Evolutionary conservation across 2,888 invertebrate genomes (phyloP).

Genomic region (Xestia xanthographa): DNA sequence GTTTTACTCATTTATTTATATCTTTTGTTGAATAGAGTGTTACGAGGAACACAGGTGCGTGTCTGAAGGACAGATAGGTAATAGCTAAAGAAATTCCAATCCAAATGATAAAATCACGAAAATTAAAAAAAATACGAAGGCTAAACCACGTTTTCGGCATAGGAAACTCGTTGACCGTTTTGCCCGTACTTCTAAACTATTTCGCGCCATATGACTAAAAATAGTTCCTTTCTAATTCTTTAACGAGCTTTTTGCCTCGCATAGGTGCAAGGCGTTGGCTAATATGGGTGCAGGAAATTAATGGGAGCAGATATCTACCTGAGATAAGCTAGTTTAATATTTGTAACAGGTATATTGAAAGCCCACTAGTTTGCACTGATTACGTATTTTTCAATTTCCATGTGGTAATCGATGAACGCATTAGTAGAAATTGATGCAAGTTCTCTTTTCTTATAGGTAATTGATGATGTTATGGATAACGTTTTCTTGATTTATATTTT

Average conservation of each 20-base stretch:
- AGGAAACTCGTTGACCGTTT: constrained; percentile 42
- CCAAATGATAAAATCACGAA: neutral
- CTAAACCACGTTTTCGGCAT: neutral
- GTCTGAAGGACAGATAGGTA: neutral
- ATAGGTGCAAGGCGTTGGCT: constrained; percentile 66
- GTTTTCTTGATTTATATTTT: neutral
- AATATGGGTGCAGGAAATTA: constrained; percentile 67
- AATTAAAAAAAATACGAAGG: neutral
- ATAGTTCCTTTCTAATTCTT: constrained; percentile 64
- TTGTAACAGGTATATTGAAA: constrained; percentile 32
- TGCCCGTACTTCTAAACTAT: constrained; percentile 38
- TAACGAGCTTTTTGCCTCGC: constrained; percentile 65
- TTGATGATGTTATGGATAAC: neutral
- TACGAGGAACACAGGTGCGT: no score
- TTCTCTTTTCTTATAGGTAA: neutral
- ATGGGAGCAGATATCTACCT: constrained; percentile 55
- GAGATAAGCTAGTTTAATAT: constrained; percentile 26
- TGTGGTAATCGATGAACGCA: constrained; percentile 19
- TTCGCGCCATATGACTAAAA: constrained; percentile 52
- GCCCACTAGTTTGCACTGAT: constrained; percentile 19
- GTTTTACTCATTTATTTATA: neutral
- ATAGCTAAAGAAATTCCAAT: neutral
- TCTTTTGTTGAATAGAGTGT: neutral
- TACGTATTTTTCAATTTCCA: constrained; percentile 44
- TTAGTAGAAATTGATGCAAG: constrained; percentile 19